phyloP scores from a whole-genome alignment of 2,888 invertebrate species.

The Mayetiola destructor region DNA sequence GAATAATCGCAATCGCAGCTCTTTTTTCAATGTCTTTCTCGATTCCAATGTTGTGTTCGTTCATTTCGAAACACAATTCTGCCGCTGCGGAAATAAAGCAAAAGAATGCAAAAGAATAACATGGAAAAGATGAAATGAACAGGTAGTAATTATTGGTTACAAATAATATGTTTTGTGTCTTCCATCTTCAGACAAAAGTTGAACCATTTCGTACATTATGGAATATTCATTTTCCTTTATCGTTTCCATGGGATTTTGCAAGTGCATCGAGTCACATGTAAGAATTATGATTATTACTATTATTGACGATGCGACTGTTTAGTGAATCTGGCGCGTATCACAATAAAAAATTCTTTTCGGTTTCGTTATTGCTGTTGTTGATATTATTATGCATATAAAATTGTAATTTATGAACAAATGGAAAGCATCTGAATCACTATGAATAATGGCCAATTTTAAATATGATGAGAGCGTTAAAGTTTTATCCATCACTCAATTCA shows the following conservation, averaged over 20 bases:
- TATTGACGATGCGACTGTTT: too few species aligned
- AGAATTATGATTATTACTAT: too few species aligned
- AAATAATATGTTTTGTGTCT: constrained; percentile 7
- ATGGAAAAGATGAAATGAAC: neutral
- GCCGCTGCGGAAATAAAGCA: too few species aligned
- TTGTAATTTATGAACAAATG: constrained; percentile 12
- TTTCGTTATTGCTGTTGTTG: too few species aligned
- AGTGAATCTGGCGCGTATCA: too few species aligned
- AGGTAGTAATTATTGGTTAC: neutral
- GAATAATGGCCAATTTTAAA: constrained; percentile 9
- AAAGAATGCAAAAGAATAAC: neutral
- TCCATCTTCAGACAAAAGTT: neutral
- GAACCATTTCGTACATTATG: neutral
- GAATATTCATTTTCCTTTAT: neutral
- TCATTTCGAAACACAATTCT: too few species aligned
- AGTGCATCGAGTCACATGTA: constrained; percentile 5
- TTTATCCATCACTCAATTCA: too few species aligned
- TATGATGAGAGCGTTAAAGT: too few species aligned
- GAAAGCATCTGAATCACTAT: too few species aligned
- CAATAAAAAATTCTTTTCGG: neutral
- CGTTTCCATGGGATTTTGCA: constrained; percentile 1
- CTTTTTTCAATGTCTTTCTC: too few species aligned
- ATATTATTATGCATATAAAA: constrained; percentile 12
- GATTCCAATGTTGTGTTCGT: too few species aligned
- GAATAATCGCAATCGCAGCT: too few species aligned